Base-by-base conservation (phyloP, 2,113 vertebrate genomes). In the Erinaceus europaeus region DNA sequence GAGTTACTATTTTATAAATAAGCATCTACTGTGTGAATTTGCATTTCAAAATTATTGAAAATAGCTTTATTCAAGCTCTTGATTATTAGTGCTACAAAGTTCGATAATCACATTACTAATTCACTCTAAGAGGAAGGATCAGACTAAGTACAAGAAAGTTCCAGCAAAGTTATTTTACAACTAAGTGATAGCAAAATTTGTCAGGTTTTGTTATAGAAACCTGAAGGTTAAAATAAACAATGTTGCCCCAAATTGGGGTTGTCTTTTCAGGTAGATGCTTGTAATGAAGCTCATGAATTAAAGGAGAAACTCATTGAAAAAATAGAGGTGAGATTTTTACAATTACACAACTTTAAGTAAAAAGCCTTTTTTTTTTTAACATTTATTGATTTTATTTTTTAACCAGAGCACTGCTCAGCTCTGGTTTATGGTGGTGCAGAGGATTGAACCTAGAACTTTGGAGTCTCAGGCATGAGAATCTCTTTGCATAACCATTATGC, bases 291-390 rank as follows among this genome's bases (percentile, higher is more conserved):
- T 73, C 64, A 71, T 55, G 65, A 81, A 29, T 46, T 90, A 65
- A 90, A 93, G 87, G 87, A 89, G 44, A 90, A 86, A 86, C 48
- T 91, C n/a, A 2, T 50, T 27, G 42, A 48, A 48, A 78, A 25
- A 73, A 83, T 81, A 55, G 48, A 94, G 92, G 89, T 94, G 62
- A 93, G 64, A 69, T 64, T 78, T 8, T 77, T 40, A 53, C 15
- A 50, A 40, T 42, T 44, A 46, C 1, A 27, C 23, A 32, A 27
- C 3, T 23, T 55, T 32, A 53, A 69, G 15, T 20, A 13, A n/a
- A 38, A 38, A n/a, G n/a, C n/a, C n/a, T n/a, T n/a, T n/a, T n/a
- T n/a, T n/a, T n/a, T n/a, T n/a, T n/a, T n/a, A n/a, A n/a, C n/a
- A n/a, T n/a, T n/a, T n/a, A n/a, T n/a, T n/a, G n/a, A n/a, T n/a